phyloP scores from a whole-genome alignment of 37 sponge, comb jelly and placozoan genomes.

The Oscarella lobularis region DNA sequence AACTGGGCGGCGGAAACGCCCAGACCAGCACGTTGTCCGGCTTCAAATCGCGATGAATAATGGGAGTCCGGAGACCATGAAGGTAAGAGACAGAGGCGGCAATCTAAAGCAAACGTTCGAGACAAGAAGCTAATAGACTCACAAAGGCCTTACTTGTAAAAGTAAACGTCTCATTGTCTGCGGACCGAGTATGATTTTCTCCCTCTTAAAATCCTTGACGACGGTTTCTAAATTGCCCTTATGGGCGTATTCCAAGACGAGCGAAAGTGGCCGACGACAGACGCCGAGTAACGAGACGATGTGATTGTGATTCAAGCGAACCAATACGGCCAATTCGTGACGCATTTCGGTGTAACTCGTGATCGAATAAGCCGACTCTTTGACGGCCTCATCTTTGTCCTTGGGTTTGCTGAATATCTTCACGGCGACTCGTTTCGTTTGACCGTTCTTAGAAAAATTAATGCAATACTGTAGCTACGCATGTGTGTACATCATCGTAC shows the following conservation, averaged over 20 bases:
- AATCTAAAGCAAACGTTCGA: background rate
- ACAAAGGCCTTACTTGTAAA: background rate
- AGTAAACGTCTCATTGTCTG: background rate
- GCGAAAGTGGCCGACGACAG: background rate
- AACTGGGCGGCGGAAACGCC: background rate
- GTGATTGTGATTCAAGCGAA: background rate
- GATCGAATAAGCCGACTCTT: background rate
- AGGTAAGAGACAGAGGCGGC: background rate
- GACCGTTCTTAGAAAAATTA: background rate
- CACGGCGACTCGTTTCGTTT: background rate
- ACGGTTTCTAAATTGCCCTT: background rate
- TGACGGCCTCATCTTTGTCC: background rate
- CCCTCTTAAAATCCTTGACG: background rate
- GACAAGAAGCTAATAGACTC: too few relatives aligned
- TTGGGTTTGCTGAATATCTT: background rate
- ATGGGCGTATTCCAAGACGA: background rate
- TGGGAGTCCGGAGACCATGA: background rate
- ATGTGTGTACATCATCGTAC: background rate
- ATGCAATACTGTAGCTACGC: background rate
- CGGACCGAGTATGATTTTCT: background rate
- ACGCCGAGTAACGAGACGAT: background rate
- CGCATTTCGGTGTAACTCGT: background rate
- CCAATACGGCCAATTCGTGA: background rate
- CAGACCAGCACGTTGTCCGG: background rate
- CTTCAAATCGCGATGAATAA: background rate